Evolutionary conservation across 2,888 invertebrate genomes (phyloP), one percentile per base, ranked within the genome.

Genomic region (Drosophila mimetica): DNA sequence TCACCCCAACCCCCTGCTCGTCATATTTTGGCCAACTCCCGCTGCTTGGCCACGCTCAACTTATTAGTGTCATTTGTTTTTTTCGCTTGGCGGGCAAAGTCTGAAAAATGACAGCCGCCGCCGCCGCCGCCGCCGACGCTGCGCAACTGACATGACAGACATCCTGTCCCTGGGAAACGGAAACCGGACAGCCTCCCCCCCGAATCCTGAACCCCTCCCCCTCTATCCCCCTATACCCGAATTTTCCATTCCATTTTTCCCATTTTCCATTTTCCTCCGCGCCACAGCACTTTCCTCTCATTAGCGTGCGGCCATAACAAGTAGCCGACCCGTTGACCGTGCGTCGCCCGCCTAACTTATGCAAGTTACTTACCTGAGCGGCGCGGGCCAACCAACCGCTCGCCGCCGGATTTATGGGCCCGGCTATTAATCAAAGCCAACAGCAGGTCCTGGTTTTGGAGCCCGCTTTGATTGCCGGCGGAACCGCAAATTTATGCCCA

Each of bases 291-390:
- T 67, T 53, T 41, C 32, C 55, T 65, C 86, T 85, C 83, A 86
- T 81, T 81, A 82, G 66, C 73, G 73, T 69, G 39, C 54, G 61
- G 58, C 74, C 71, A 76, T 69, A 77, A 60, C 67, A 75, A 76
- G 74, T 75, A 63, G 79, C 65, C 76, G 69, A 25, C 61, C 60
- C 46, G 63, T 41, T 67, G 78, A 53, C 60, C 61, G 55, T 25
- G 6, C 25, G 22, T 22, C 22, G 22, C 0, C 6, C 16, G 51
- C 44, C 59, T 74, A 74, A 82, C 74, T 83, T 76, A 76, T 76
- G 83, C 83, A 72, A 80, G 71, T 80, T 83, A 83, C 86, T 86
- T 79, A 86, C 86, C 86, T 83, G 80, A 46, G 53, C n/a, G n/a
- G n/a, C n/a, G n/a, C n/a, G n/a, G n/a, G n/a, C n/a, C n/a, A n/a